Percentiles rank a stretch among this genome's conserved stretches.
phyloP scores from a whole-genome alignment of 2,113 vertebrate species.

The Suricata suricatta region DNA sequence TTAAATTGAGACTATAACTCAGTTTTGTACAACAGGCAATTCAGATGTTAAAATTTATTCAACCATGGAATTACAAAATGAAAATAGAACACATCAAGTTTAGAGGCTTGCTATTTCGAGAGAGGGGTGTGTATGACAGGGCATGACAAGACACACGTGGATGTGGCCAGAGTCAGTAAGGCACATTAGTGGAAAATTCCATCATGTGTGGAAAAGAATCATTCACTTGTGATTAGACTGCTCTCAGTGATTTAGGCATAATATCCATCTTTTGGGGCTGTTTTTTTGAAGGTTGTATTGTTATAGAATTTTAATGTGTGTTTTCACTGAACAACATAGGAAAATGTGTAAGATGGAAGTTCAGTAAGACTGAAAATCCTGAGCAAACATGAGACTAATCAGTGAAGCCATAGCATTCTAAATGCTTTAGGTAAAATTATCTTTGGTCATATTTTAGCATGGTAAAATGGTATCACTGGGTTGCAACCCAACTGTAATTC shows the following conservation, averaged over 20 bases:
- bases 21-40: background rate
- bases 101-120: background rate
- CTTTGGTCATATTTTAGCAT: background rate
- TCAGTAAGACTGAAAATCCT: background rate
- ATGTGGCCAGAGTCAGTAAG: constrained; percentile 17
- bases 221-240: background rate
- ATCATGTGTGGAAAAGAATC: constrained; percentile 15
- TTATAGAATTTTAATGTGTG: constrained; percentile 21
- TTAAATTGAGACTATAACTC: background rate
- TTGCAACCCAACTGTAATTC: background rate
- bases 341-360: background rate
- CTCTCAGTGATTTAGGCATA: constrained; percentile 19
- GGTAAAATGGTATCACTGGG: background rate
- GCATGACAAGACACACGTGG: background rate
- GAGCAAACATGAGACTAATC: background rate
- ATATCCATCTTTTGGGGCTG: background rate
- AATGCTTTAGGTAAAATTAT: background rate
- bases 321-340: background rate
- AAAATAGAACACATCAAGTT: background rate
- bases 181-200: constrained; percentile 42
- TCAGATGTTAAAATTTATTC: background rate
- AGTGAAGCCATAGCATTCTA: background rate
- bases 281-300: background rate
- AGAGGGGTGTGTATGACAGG: background rate
- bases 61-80: background rate